phyloP scores from a whole-genome alignment of 2,888 invertebrate species.

The Acanthoscelides obtectus region DNA sequence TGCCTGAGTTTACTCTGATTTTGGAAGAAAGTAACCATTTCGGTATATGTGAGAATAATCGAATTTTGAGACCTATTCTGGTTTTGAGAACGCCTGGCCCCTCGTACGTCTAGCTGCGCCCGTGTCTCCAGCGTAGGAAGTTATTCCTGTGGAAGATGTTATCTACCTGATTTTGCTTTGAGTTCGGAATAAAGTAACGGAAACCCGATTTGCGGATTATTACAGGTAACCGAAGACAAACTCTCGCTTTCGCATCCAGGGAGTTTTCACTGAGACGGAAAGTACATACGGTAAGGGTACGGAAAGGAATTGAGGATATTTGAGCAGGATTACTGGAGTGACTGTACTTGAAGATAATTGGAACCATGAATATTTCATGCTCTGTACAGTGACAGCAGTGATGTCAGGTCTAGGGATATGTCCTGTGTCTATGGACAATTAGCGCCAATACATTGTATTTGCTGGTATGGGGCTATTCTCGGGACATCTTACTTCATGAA shows the following conservation, averaged over 20 bases:
- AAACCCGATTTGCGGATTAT: not conserved
- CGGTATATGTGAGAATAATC: too few relatives aligned
- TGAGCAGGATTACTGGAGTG: not conserved
- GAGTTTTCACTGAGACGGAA: not conserved
- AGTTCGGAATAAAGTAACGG: not conserved
- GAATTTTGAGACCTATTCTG: too few relatives aligned
- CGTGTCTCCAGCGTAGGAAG: not conserved
- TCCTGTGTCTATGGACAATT: too few relatives aligned
- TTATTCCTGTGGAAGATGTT: not conserved
- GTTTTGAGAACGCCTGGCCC: too few relatives aligned
- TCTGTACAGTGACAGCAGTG: too few relatives aligned
- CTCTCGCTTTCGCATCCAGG: not conserved
- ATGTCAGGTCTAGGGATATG: too few relatives aligned
- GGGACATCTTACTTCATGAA: too few relatives aligned
- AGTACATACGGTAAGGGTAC: not conserved
- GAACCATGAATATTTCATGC: not conserved
- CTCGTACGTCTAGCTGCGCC: too few relatives aligned
- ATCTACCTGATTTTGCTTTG: not conserved
- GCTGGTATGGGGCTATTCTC: too few relatives aligned
- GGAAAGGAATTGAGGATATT: not conserved
- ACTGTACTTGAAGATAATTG: not conserved
- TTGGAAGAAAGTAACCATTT: too few relatives aligned
- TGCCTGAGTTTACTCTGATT: too few relatives aligned
- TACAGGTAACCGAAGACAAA: not conserved
- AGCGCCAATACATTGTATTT: too few relatives aligned